phyloP scores from a whole-genome alignment of 2,113 vertebrate genomes.

The Martes martes region DNA sequence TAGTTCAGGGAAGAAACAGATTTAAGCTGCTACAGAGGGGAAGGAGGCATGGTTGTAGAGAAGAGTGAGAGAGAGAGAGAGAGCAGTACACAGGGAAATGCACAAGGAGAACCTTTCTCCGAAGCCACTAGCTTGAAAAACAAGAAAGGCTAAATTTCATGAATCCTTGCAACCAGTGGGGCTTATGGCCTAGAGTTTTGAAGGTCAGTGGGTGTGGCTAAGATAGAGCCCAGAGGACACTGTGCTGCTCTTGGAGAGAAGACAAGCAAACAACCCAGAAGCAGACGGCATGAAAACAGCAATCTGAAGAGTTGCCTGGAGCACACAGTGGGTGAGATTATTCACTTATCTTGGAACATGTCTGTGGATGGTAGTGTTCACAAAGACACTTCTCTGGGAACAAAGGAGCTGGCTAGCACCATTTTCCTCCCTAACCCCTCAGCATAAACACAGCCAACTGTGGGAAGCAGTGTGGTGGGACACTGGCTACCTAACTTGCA shows the following conservation, averaged over 20 bases:
- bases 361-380: background rate
- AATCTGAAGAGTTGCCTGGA: background rate
- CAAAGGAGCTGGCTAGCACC: background rate
- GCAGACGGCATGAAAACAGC: background rate
- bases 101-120: background rate
- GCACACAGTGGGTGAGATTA: background rate
- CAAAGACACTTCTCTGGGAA: background rate
- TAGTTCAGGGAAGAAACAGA: background rate
- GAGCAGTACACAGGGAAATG: background rate
- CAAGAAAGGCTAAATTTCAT: background rate
- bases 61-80: background rate
- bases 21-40: background rate
- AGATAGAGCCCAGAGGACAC: background rate
- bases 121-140: background rate
- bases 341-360: background rate
- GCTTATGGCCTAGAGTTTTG: background rate
- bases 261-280: background rate
- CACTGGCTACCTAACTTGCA: background rate
- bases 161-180: background rate
- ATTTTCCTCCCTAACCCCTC: background rate
- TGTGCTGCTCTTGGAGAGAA: background rate
- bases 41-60: background rate
- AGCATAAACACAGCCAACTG: background rate
- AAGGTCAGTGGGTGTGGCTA: background rate
- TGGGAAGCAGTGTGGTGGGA: background rate